A percentile compares a stretch with the other conserved stretches of the same genome.
phyloP scores from a whole-genome alignment of 2,888 invertebrate species.

The Therioaphis trifolii region DNA sequence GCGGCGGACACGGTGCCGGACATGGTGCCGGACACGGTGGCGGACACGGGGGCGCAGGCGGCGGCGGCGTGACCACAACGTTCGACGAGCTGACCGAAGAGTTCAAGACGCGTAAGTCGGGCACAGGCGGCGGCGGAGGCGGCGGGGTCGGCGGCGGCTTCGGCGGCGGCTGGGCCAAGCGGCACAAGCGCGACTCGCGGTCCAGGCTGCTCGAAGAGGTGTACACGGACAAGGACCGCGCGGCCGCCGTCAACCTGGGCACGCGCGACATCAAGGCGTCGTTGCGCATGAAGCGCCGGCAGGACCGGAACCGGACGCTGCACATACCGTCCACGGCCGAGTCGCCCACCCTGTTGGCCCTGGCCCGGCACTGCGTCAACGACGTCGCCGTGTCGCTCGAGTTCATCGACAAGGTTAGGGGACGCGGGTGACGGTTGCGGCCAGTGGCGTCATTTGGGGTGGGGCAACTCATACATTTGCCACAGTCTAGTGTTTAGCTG shows the following conservation, averaged over 20 bases:
- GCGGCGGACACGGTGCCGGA: background rate
- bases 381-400: slow-evolving; percentile 78
- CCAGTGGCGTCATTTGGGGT: too few relatives aligned
- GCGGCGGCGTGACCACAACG: slow-evolving; percentile 64
- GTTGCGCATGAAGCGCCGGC: slow-evolving; percentile 81
- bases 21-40: background rate
- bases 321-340: slow-evolving; percentile 84
- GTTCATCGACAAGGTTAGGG: slow-evolving; percentile 81
- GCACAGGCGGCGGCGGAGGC: background rate
- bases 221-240: slow-evolving; percentile 91
- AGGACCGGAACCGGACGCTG: slow-evolving; percentile 79
- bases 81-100: slow-evolving; percentile 67
- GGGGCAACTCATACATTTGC: too few relatives aligned
- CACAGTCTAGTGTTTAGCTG: too few relatives aligned
- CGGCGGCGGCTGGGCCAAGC: slow-evolving; percentile 64
- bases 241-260: slow-evolving; percentile 87
- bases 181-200: slow-evolving; percentile 59
- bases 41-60: background rate
- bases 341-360: slow-evolving; percentile 79
- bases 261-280: slow-evolving; percentile 89
- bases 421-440: background rate
- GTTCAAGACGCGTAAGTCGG: slow-evolving; percentile 64
- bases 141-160: background rate
- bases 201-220: slow-evolving; percentile 74
- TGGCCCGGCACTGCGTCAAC: slow-evolving; percentile 80